phyloP scores from a whole-genome alignment of 2,888 invertebrate species.

The Argyra leucocephala region DNA sequence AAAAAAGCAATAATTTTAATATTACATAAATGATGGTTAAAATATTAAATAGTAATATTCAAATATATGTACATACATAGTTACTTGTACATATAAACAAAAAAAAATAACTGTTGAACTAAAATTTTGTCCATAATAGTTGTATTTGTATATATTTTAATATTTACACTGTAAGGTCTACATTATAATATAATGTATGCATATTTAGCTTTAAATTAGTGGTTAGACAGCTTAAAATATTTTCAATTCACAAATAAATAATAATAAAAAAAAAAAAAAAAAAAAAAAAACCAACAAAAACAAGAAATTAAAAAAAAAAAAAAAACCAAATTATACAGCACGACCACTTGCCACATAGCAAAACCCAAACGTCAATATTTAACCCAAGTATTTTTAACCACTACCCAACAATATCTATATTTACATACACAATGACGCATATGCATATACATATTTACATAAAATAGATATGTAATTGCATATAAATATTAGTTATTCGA shows the following conservation, averaged over 20 bases:
- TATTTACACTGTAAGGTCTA: not conserved
- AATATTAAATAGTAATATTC: too few relatives aligned
- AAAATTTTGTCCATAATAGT: not conserved
- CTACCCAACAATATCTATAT: not conserved
- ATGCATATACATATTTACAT: too few relatives aligned
- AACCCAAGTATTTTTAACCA: slow-evolving; percentile 6
- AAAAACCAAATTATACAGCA: not conserved
- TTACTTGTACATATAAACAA: too few relatives aligned
- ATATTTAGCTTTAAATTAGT: not conserved
- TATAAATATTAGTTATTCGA: too few relatives aligned
- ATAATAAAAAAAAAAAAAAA: not conserved
- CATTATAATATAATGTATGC: not conserved
- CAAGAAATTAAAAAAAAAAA: too few relatives aligned
- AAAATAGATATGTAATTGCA: too few relatives aligned
- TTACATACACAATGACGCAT: too few relatives aligned
- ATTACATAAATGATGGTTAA: too few relatives aligned
- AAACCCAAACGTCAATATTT: slow-evolving; percentile 3
- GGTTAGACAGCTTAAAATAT: not conserved
- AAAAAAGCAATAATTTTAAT: too few relatives aligned
- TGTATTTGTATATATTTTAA: not conserved
- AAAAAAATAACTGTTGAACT: too few relatives aligned
- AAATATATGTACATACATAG: too few relatives aligned
- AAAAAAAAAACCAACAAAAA: not conserved
- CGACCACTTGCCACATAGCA: not conserved
- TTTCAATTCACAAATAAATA: not conserved